A percentile compares a stretch with the other conserved stretches of the same genome.
These are phyloP conservation scores for Tapera naevia DNA, from an alignment of 2,797 vertebrate species.

Conservation along the genomic window DNA sequence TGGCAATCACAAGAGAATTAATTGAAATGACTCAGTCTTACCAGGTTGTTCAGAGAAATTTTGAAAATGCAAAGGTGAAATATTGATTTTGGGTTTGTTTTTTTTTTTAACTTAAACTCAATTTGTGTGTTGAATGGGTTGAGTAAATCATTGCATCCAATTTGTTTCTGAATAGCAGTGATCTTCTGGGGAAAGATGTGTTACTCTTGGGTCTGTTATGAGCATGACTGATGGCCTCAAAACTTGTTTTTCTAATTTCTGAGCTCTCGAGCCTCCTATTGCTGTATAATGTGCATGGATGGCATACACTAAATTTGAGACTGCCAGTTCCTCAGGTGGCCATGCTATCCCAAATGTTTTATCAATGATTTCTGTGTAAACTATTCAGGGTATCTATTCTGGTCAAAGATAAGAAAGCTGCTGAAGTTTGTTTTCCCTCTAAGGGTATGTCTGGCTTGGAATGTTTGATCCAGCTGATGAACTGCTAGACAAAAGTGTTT, in stretches of 20 bases:
- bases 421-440: conserved; percentile 28
- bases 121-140: background rate
- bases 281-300: background rate
- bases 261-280: background rate
- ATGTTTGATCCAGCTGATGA: conserved; percentile 2
- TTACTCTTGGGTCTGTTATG: background rate
- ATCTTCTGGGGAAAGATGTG: background rate
- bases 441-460: background rate
- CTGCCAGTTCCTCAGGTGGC: background rate
- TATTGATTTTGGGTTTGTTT: background rate
- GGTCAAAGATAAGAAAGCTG: conserved; percentile 20
- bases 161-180: background rate
- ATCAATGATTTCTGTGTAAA: conserved; percentile 29
- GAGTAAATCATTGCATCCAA: background rate
- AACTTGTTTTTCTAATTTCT: background rate
- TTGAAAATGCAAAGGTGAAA: background rate
- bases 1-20: background rate
- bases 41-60: background rate
- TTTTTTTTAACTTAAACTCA: background rate
- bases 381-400: background rate
- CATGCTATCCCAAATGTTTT: background rate
- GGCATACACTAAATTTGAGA: background rate
- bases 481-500: background rate
- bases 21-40: background rate
- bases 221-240: background rate